phyloP scores from a whole-genome alignment of 2,797 vertebrate genomes.

The Sebastes melanostomus region DNA sequence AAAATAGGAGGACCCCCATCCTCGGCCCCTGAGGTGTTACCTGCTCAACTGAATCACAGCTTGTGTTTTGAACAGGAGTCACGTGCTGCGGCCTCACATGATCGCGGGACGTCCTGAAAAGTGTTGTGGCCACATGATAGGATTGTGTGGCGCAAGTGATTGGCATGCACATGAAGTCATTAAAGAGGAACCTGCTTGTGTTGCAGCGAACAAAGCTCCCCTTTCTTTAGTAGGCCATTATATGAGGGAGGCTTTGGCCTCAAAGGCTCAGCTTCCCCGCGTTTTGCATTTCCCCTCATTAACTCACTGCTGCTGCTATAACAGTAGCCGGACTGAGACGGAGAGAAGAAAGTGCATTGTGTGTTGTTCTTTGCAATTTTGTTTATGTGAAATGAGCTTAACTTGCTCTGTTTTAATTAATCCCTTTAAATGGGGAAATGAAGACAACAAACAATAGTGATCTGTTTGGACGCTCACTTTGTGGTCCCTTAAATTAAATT shows the following conservation, averaged over 20 bases:
- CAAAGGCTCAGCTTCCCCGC: constrained; percentile 70
- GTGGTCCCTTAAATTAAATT: constrained; percentile 12
- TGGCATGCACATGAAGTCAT: constrained; percentile 78
- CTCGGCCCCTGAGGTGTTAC: neutral
- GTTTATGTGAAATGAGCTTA: constrained; percentile 35
- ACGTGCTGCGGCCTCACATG: constrained; percentile 48
- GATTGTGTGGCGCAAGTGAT: constrained; percentile 73
- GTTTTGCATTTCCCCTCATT: constrained; percentile 79
- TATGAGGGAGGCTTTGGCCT: constrained; percentile 75
- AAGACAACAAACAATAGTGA: constrained; percentile 16
- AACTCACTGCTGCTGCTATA: constrained; percentile 54
- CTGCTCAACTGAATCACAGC: constrained; percentile 2
- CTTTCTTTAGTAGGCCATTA: constrained; percentile 74
- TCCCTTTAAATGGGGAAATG: neutral
- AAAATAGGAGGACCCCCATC: neutral
- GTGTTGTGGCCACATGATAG: constrained; percentile 46
- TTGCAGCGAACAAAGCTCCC: constrained; percentile 75
- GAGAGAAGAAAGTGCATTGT: constrained; percentile 47
- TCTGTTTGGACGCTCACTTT: constrained; percentile 3
- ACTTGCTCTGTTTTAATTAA: constrained; percentile 18
- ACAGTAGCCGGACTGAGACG: constrained; percentile 49
- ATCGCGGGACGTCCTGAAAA: constrained; percentile 14
- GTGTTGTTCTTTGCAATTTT: constrained; percentile 47
- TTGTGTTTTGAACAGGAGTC: constrained; percentile 9
- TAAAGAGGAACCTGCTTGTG: constrained; percentile 81